Evolutionary conservation across 2,113 vertebrate species (phyloP).

Genomic region (Lanius ludovicianus): DNA sequence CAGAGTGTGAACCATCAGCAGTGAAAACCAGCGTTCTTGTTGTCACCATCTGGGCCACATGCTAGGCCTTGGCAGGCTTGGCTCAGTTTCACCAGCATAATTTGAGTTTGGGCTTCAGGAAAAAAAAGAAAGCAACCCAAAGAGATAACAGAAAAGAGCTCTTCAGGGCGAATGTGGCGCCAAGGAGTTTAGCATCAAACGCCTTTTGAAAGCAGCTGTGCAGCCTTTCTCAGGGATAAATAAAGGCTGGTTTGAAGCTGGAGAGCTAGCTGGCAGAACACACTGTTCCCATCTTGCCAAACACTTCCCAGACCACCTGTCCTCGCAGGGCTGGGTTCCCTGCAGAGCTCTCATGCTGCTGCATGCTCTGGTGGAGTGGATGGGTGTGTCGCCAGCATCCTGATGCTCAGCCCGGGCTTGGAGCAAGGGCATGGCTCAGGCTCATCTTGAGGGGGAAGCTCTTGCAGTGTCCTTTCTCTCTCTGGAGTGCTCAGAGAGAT

Average conservation of each 20-base stretch:
- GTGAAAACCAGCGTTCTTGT: background rate
- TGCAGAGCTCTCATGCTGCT: background rate
- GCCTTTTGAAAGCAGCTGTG: constrained; percentile 34
- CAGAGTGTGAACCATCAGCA: background rate
- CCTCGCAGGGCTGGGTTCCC: background rate
- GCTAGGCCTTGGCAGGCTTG: background rate
- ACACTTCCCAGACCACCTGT: background rate
- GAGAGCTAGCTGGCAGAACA: constrained; percentile 22
- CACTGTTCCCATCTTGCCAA: background rate
- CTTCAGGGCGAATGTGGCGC: background rate
- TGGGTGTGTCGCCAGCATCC: accelerated
- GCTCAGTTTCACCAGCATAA: background rate
- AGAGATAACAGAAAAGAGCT: background rate
- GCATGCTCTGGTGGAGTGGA: accelerated
- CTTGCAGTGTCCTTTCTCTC: background rate
- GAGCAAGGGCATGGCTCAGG: background rate
- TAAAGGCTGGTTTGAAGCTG: constrained; percentile 12
- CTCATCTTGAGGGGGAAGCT: background rate
- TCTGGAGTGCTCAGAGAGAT: background rate
- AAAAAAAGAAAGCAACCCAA: background rate
- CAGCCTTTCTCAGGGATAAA: background rate
- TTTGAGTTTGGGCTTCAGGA: background rate
- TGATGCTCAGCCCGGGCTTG: background rate
- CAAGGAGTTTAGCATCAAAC: background rate
- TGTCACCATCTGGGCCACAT: background rate